phyloP scores from a whole-genome alignment of 2,888 invertebrate genomes.

The Eumerus sabulonum region DNA sequence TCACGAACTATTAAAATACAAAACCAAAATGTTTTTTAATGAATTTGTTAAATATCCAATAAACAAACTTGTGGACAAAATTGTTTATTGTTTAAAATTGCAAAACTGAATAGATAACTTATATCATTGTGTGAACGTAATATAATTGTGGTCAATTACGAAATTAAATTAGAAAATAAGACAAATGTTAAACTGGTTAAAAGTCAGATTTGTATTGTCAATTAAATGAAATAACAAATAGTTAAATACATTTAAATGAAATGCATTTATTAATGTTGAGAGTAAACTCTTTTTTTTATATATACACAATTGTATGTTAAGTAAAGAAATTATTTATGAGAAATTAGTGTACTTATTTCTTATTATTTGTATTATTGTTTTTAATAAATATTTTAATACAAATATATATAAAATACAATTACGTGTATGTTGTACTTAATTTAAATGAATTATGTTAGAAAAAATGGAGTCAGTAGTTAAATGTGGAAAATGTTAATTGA shows the following conservation, averaged over 20 bases:
- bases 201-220: conserved; percentile 66
- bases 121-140: conserved; percentile 65
- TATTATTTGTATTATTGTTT: conserved; percentile 21
- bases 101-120: conserved; percentile 8
- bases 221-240: conserved; percentile 35
- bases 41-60: conserved; percentile 28
- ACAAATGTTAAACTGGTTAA: conserved; percentile 14
- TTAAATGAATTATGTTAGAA: conserved; percentile 45
- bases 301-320: background rate
- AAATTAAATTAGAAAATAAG: background rate
- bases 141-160: conserved; percentile 65
- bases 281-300: conserved; percentile 16
- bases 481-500: conserved; percentile 34
- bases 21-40: conserved; percentile 32
- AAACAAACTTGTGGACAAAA: conserved; percentile 3
- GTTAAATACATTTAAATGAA: conserved; percentile 15
- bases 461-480: conserved; percentile 43
- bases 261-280: conserved; percentile 65
- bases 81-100: conserved; percentile 7
- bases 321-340: conserved; percentile 37
- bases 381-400: background rate
- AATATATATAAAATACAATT: conserved; percentile 22
- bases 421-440: conserved; percentile 55
- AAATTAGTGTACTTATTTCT: conserved; percentile 60
- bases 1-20: conserved; percentile 38